Evolutionary conservation across 92 coral and sea anemone genomes (phyloP), one percentile per base, ranked within the genome.

Genomic region (Scolanthus callimorphus): DNA sequence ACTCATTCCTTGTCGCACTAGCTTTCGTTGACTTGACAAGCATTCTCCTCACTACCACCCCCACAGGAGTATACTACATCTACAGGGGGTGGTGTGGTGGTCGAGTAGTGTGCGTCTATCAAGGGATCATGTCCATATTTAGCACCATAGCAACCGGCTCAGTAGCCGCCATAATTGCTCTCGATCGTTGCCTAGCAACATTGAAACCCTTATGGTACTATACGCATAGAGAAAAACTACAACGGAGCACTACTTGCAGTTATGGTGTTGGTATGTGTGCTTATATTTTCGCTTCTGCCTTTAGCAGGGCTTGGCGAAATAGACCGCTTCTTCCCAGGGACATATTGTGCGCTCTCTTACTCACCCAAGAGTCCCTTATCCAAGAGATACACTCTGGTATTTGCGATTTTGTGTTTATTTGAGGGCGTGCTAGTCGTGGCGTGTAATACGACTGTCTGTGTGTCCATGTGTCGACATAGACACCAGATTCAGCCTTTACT

Each of bases 121-220:
- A 60, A 60, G 66, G 66, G 11, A 39, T 41, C 11, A 22, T 11
- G 17, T 37, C 66, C 23, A 41, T 60, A 20, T 19, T 60, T 21
- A 60, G 31, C 28, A 39, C 51, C 22, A 9, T 60, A 2, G 15
- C 66, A 1, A 37, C 53, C 13, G 66, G 66, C n/a, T 60, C 11
- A 10, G 51, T 60, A 20, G 66, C 66, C 1, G 12, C 51, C 24
- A 12, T 60, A 11, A 60, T 60, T 23, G 37, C 66, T 19, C 11
- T 60, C 17, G 66, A 60, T 20, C 29, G 66, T 13, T n/a, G 37
- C 22, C 51, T 47, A 0, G 66, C 66, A 0, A 26, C 34, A 6
- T 39, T 29, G 3, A 44, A 24, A 20, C 54, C 66, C 3, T 41
- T 60, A 8, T 60, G 66, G 66, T 60, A 60, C 50, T 31, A 47